These are phyloP conservation scores for Dipodomys ordii DNA, from an alignment of 2,113 vertebrate genomes.

Conservation along the genomic window DNA sequence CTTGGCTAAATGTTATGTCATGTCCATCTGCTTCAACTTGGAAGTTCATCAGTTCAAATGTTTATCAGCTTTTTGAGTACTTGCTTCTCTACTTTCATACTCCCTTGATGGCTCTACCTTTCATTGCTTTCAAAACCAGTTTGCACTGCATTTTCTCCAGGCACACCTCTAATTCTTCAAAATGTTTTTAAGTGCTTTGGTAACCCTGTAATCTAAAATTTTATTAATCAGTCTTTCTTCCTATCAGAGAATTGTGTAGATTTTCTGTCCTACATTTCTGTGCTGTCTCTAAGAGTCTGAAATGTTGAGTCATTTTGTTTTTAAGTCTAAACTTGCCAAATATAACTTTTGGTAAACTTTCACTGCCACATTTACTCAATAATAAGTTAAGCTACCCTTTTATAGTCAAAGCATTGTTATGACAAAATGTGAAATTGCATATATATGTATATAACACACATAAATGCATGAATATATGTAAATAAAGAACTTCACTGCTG, in stretches of 20 bases:
- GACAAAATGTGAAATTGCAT: background rate
- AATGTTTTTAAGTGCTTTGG: background rate
- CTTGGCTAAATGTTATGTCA: background rate
- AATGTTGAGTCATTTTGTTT: background rate
- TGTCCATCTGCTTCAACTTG: background rate
- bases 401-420: background rate
- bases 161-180: background rate
- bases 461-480: background rate
- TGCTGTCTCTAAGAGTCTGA: background rate
- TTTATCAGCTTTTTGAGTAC: background rate
- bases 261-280: background rate
- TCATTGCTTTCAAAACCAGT: constrained; percentile 38
- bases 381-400: background rate
- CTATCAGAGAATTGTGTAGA: background rate
- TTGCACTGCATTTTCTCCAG: background rate
- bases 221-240: background rate
- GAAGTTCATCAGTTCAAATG: constrained; percentile 43
- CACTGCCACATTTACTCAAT: background rate
- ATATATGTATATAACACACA: background rate
- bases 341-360: constrained; percentile 23
- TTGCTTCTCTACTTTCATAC: background rate
- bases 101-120: background rate
- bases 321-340: constrained; percentile 32
- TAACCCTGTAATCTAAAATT: constrained; percentile 3
- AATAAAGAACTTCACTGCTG: too few relatives aligned